Conservation (phyloP, 2,113 vertebrate species). For the Rostratula benghalensis region DNA sequence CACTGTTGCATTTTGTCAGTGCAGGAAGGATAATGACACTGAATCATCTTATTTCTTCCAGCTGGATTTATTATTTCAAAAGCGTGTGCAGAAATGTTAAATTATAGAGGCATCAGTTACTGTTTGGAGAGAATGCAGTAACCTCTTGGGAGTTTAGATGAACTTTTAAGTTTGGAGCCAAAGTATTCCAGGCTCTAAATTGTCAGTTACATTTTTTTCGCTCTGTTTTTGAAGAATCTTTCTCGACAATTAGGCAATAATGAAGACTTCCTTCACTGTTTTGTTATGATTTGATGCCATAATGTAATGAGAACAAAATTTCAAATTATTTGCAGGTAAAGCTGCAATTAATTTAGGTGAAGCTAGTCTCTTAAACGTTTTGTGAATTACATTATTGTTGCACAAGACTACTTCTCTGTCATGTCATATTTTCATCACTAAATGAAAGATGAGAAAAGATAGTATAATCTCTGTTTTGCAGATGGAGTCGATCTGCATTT, state of each 20-base stretch:
- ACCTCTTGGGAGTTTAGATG: constrained; percentile 16
- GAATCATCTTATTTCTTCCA: constrained; percentile 28
- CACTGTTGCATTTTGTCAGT: background rate
- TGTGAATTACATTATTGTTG: background rate
- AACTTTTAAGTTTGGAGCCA: constrained; percentile 33
- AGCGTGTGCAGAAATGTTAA: constrained; percentile 1
- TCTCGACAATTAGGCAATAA: background rate
- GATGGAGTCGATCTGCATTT: background rate
- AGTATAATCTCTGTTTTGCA: background rate
- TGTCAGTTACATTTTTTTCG: background rate
- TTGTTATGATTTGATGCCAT: background rate
- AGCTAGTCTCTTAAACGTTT: background rate
- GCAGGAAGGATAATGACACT: background rate
- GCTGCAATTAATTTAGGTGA: background rate
- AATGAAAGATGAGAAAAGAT: background rate
- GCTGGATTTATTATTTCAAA: background rate
- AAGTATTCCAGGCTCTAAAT: constrained; percentile 7
- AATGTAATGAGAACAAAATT: background rate
- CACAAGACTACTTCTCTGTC: background rate
- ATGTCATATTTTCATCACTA: background rate
- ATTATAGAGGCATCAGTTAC: constrained; percentile 5
- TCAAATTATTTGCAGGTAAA: background rate
- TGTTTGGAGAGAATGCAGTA: constrained; percentile 18
- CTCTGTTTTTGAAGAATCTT: background rate
- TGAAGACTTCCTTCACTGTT: background rate